Evolutionary conservation across 2,797 vertebrate genomes (phyloP), one percentile per base, ranked within the genome.

Genomic region (Lacerta agilis): DNA sequence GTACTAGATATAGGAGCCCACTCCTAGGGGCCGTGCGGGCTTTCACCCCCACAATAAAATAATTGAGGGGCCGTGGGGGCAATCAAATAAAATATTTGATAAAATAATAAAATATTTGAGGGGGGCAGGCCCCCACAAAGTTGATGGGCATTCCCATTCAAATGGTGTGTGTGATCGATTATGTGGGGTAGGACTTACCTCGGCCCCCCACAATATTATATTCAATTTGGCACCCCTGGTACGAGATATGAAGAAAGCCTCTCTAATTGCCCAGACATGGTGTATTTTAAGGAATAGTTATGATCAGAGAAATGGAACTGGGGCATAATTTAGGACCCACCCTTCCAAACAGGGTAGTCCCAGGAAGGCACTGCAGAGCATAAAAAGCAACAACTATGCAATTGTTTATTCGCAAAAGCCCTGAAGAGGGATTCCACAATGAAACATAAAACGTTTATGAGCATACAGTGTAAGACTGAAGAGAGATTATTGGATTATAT

Each of bases 401-500:
- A 69, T 76, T 25, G 75, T 33, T 38, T 83, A 49, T 71, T 77
- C 2, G 33, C 43, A 67, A 83, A 69, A 58, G 33, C 27, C 66
- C 33, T 13, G 38, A 67, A 78, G 10, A 83, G 38, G 45, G 83
- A 69, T 49, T 69, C 38, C n/a, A 11, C 69, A 15, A 83, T 82
- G 72, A 87, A 87, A 71, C 17, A 36, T 15, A 29, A 76, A 18
- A 13, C 17, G n/a, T 69, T 77, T 66, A n/a, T 64, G 80, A 80
- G 17, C 18, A 6, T 71, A 71, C 5, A 49, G 4, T 82, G 4
- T 58, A 82, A 82, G 15, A 82, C 45, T 49, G 38, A 66, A 83
- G 6, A 83, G 38, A 77, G 33, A 78, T 41, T 29, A 88, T 83
- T 82, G 67, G 64, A 82, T 83, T 82, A 77, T 38, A 38, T 49